These are phyloP conservation scores for Sebastes melanostomus DNA, from an alignment of 2,797 vertebrate genomes.

Conservation along the genomic window DNA sequence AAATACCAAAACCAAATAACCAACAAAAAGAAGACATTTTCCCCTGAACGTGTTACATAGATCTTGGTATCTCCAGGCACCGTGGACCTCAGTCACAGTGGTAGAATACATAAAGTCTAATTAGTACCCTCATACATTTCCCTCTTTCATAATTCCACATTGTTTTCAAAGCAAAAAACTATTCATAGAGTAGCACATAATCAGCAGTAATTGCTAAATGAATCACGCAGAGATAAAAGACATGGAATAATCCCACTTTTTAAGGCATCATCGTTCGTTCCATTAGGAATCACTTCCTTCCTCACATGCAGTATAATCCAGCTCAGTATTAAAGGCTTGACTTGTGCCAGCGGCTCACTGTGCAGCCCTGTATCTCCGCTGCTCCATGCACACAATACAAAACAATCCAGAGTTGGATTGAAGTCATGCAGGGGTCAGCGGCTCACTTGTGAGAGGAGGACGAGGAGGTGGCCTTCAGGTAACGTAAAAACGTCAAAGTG, in stretches of 20 bases:
- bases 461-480: no score
- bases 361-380: conserved; percentile 33
- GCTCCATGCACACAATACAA: conserved; percentile 48
- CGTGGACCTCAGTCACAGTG: not conserved
- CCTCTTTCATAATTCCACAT: not conserved
- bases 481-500: no score
- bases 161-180: conserved; percentile 23
- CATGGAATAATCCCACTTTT: conserved; percentile 44
- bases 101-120: not conserved
- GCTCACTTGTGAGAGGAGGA: no score
- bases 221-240: conserved; percentile 41
- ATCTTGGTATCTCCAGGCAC: not conserved
- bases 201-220: conserved; percentile 48
- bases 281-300: conserved; percentile 44
- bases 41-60: not conserved
- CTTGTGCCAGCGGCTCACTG: conserved; percentile 43
- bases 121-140: not conserved
- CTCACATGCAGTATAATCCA: conserved; percentile 46
- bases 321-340: conserved; percentile 55
- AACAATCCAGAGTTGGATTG: conserved; percentile 59
- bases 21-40: not conserved
- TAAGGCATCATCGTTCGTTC: conserved; percentile 35
- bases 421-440: conserved; percentile 67
- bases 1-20: not conserved
- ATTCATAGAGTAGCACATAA: conserved; percentile 26